Percentiles rank a stretch among this genome's conserved stretches.
Evolutionary conservation across 2,888 invertebrate genomes (phyloP).

Genomic region (Hirtodrosophila duncani): DNA sequence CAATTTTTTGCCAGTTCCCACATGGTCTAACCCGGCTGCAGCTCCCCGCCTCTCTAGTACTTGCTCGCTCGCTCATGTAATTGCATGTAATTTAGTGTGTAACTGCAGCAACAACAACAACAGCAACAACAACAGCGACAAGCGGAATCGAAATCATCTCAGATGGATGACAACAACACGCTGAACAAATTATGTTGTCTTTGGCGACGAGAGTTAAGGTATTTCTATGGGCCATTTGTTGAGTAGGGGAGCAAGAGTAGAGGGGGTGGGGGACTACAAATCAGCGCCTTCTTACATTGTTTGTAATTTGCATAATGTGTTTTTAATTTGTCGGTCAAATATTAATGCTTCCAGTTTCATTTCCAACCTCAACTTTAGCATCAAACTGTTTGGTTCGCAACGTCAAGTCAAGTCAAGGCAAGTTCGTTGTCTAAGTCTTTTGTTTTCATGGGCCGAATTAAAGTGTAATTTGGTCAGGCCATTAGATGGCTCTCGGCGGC

Average conservation of each 20-base stretch:
- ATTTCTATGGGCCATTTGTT: conserved; percentile 8
- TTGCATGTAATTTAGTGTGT: conserved; percentile 74
- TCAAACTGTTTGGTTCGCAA: conserved; percentile 34
- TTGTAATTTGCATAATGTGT: conserved; percentile 75
- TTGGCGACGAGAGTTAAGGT: conserved; percentile 37
- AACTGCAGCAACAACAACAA: conserved; percentile 54
- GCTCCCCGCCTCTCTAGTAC: conserved; percentile 1
- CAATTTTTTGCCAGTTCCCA: conserved; percentile 24
- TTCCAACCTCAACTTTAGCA: conserved; percentile 32
- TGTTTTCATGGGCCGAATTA: conserved; percentile 55
- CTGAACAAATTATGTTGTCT: conserved; percentile 66
- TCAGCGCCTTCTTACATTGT: conserved; percentile 4
- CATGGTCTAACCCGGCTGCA: conserved; percentile 12
- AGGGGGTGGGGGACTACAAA: not conserved
- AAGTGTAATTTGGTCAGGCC: conserved; percentile 72
- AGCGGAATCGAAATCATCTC: conserved; percentile 7
- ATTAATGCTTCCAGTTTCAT: conserved; percentile 43
- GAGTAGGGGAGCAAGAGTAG: not conserved
- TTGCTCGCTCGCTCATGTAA: conserved; percentile 52
- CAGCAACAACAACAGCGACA: conserved; percentile 11
- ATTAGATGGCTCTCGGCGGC: conserved; percentile 58
- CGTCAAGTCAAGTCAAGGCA: conserved; percentile 15
- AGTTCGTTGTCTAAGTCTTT: conserved; percentile 64
- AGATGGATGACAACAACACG: conserved; percentile 63
- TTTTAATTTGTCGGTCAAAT: conserved; percentile 66